These are phyloP conservation scores for Sporophila hypoxantha DNA, from an alignment of 2,113 vertebrate genomes.

Conservation along the genomic window DNA sequence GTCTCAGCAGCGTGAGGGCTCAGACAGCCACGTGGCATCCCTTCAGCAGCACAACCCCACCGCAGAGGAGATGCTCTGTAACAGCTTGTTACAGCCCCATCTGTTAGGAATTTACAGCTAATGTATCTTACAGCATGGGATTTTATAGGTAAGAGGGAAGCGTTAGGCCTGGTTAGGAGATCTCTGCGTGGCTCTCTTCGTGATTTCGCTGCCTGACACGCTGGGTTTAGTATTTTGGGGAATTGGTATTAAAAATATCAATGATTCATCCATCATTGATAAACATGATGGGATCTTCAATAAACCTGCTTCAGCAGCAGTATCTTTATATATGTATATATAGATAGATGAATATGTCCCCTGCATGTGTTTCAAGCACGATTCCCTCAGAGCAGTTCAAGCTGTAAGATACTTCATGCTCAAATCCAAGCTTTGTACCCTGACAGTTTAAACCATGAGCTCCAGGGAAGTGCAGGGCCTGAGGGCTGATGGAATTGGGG, in stretches of 20 bases:
- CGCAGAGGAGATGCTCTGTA: slow-evolving; percentile 33
- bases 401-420: background rate
- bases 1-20: background rate
- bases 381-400: background rate
- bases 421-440: background rate
- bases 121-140: background rate
- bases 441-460: background rate
- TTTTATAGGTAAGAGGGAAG: background rate
- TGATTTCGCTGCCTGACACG: background rate
- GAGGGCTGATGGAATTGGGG: background rate
- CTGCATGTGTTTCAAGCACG: background rate
- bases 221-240: background rate
- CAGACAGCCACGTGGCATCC: background rate
- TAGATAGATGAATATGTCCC: background rate
- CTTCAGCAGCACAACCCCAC: background rate
- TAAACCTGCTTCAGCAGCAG: background rate
- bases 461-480: background rate
- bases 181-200: background rate
- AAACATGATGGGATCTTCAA: background rate
- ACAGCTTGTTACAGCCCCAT: slow-evolving; percentile 41
- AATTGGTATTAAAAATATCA: background rate
- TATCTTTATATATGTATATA: background rate
- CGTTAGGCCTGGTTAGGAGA: background rate
- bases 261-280: background rate
- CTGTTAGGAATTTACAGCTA: slow-evolving; percentile 19